Conservation (phyloP, 2,888 invertebrate species). For the Galeruca laticollis region DNA sequence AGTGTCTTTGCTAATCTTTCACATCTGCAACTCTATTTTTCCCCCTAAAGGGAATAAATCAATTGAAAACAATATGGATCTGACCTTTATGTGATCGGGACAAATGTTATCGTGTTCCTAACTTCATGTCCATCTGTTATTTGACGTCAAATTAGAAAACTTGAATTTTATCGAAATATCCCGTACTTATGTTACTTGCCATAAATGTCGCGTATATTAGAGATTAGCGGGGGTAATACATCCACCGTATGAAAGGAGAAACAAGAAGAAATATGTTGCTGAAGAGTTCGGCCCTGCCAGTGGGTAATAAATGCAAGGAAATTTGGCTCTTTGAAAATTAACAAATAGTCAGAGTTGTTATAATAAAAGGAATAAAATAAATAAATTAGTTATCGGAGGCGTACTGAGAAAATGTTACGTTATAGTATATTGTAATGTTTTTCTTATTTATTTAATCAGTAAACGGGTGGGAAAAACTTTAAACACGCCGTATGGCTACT, state of each 20-base stretch:
- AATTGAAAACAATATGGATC: constrained; percentile 61
- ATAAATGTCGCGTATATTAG: constrained; percentile 19
- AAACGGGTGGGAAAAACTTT: no score
- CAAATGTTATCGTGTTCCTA: constrained; percentile 56
- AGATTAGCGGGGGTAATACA: background rate
- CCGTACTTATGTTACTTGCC: constrained; percentile 37
- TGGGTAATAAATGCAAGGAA: no score
- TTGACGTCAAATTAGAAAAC: constrained; percentile 48
- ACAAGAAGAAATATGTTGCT: no score
- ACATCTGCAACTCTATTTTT: constrained; percentile 29
- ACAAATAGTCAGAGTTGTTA: no score
- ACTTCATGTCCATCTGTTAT: constrained; percentile 49
- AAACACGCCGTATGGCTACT: no score
- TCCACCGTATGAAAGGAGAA: background rate
- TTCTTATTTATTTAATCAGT: no score
- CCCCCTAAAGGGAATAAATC: constrained; percentile 55
- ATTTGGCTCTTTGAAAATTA: no score
- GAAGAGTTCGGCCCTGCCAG: no score
- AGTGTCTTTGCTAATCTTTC: constrained; percentile 26
- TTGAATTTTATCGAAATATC: constrained; percentile 46
- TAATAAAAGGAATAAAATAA: no score
- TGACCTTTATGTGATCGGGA: constrained; percentile 64
- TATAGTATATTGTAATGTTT: no score
- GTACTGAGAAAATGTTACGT: no score
- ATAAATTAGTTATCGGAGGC: no score